Conservation (phyloP, 2,113 vertebrate genomes). For the Crypturellus undulatus region DNA sequence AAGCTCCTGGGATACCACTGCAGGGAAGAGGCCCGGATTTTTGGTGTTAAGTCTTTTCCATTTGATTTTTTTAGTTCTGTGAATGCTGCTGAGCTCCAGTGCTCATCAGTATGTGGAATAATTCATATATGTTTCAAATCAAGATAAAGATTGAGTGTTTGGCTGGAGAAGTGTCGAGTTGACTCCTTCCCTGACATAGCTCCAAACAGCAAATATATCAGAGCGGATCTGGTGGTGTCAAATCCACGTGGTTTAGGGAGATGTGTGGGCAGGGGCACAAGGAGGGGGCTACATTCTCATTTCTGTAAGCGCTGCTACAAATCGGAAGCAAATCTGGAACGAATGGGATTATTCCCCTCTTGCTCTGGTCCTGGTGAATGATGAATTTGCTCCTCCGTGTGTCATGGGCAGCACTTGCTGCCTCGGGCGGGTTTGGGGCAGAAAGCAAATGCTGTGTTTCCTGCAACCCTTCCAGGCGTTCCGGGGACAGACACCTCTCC, state of each 20-base stretch:
- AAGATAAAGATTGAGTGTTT: not conserved
- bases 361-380: not conserved
- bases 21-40: not conserved
- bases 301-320: not conserved
- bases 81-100: not conserved
- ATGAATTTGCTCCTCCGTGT: not conserved
- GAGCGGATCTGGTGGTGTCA: fast-evolving
- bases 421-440: fast-evolving
- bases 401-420: fast-evolving
- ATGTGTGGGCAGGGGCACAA: fast-evolving
- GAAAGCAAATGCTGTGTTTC: not conserved
- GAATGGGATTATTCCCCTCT: not conserved
- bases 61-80: slow-evolving; percentile 39
- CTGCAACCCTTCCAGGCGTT: not conserved
- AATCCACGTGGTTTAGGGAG: fast-evolving
- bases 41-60: slow-evolving; percentile 26
- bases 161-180: fast-evolving
- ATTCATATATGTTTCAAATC: not conserved
- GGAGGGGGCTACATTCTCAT: not conserved
- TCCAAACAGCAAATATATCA: fast-evolving
- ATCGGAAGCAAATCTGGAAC: too few species aligned
- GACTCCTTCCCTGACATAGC: not conserved
- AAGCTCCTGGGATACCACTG: slow-evolving; percentile 23
- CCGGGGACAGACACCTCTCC: fast-evolving
- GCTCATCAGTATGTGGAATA: slow-evolving; percentile 4